phyloP scores from a whole-genome alignment of 1,140 invertebrate species.

The Drosophila tropicalis region DNA sequence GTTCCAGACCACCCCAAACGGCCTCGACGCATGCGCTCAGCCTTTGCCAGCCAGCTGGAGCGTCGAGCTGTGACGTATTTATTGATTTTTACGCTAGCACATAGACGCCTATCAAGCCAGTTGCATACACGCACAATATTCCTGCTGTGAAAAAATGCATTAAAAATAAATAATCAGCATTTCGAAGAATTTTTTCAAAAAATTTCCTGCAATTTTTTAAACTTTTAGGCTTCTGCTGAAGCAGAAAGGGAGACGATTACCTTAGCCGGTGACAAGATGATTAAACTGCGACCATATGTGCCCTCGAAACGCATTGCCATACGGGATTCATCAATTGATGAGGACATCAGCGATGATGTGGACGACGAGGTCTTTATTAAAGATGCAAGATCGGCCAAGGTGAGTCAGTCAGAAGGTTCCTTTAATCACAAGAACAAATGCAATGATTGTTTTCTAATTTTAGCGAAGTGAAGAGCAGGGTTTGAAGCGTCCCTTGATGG shows the following conservation, averaged over 20 bases:
- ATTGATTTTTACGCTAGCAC: constrained; percentile 69
- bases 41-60: constrained; percentile 47
- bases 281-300: constrained; percentile 83
- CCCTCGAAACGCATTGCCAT: constrained; percentile 81
- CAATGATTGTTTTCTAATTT: constrained; percentile 31
- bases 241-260: not conserved
- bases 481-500: constrained; percentile 90
- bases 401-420: constrained; percentile 27
- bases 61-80: constrained; percentile 57
- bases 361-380: constrained; percentile 92
- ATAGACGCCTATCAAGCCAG: constrained; percentile 52
- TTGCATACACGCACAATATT: constrained; percentile 31
- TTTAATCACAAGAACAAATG: no score
- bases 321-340: constrained; percentile 81
- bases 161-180: constrained; percentile 15
- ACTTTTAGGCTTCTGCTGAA: constrained; percentile 32
- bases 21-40: constrained; percentile 44
- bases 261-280: constrained; percentile 52
- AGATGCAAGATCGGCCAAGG: constrained; percentile 86
- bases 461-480: constrained; percentile 88
- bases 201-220: not conserved
- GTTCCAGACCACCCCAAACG: not conserved
- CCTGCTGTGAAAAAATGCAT: constrained; percentile 34
- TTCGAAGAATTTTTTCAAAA: constrained; percentile 10
- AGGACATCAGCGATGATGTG: constrained; percentile 85